Base-by-base conservation (phyloP, 1,140 invertebrate genomes). In the Frieseomelitta varia region DNA sequence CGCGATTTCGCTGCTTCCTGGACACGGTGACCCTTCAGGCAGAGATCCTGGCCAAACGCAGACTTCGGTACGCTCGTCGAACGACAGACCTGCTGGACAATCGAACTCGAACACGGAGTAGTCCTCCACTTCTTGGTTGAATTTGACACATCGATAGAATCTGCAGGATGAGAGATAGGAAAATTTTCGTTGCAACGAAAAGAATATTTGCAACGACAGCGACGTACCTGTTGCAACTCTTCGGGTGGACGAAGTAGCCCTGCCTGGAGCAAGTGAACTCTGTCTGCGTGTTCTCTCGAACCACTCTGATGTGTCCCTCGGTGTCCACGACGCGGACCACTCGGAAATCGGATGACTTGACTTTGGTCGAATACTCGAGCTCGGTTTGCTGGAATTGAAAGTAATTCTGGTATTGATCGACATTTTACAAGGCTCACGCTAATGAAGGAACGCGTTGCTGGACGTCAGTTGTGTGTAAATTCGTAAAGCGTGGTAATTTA, bases 61-160 rank as follows among this genome's bases (percentile, higher is more conserved):
- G 67, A 98, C 97, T 92, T 97, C 97, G 82, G 96, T 97, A 30
- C 95, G 94, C 79, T 97, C 96, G 91, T 98, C 97, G 91, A 98
- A 98, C 2, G 97, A 97, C 27, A 98, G 92, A n/a, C 97, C 97
- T 81, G 96, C 95, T 0, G 97, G 97, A 94, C 97, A 98, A 90
- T 97, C 97, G 90, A 97, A 98, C 92, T 98, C 97, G 90, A 98
- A 98, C 2, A 97, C 97, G 3, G 97, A 97, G 92, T 96, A 97
- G 77, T 97, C 97, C 39, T 97, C 96, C 0, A 96, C 94, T 67
- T 95, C 95, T 93, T 97, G 97, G 92, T 97, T 96, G 91, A 97
- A 97, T 92, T 97, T 97, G 0, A 98, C 97, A 91, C 97, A 98
- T 27, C 97, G 96, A 92, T 98, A 98, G 94, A 98, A 98, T 80